Evolutionary conservation across 2,888 invertebrate genomes (phyloP), one percentile per base, ranked within the genome.

Genomic region (Piscicola geometra): DNA sequence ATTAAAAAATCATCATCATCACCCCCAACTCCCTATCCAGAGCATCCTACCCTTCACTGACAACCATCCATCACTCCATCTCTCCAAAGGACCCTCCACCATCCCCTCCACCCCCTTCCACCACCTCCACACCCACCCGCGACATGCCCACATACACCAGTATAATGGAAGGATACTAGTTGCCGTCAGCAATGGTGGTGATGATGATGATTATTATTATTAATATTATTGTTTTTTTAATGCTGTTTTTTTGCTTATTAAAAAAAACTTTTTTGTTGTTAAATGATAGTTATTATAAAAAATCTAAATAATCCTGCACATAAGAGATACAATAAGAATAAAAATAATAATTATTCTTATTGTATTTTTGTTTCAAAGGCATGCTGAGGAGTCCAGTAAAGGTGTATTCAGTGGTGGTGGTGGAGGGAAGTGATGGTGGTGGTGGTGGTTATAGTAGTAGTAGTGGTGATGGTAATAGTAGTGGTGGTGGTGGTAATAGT

Each of bases 21-120:
- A 41, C 41, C 41, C 15, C 41, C 41, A 9, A 5, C 41, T 41
- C 41, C 41, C 15, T 15, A 5, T 41, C 41, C 41, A 9, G 9
- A 5, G 5, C 41, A 5, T 41, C 41, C 41, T 41, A 5, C 41
- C 15, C 41, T 15, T 41, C 41, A 5, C 15, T 15, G 9, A 9
- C 41, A 5, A 9, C 41, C 41, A 9, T 15, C 41, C 15, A 5
- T 15, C 15, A 5, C 41, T 41, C 41, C 41, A 9, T 41, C 41
- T 41, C 41, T 35, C 32, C 28, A 18, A 15, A 30, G n/a, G 25
- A 9, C 12, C 25, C 36, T 25, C 30, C 21, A 25, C 21, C 35
- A 70, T 70, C 32, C n/a, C 36, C 30, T 21, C 70, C 47, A 70
- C 60, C 21, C 60, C 60, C 25, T 56, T 56, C 60, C 60, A 15